Evolutionary conservation across 2,797 vertebrate species (phyloP).

Genomic region (Melanotaenia parkinsoni): DNA sequence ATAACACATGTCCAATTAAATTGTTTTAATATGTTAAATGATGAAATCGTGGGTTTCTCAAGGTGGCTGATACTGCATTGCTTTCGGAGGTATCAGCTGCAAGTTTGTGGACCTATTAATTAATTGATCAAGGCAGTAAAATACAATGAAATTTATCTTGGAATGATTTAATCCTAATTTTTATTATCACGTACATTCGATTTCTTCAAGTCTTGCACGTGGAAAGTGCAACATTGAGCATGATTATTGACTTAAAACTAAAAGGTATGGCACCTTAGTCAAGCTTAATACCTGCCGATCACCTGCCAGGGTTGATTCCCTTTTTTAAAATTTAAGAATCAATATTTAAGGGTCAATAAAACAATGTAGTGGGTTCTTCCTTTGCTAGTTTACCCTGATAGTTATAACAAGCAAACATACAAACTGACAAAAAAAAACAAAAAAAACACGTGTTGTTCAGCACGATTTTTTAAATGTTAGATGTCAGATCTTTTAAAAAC

Average conservation of each 20-base stretch:
- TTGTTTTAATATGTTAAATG: background rate
- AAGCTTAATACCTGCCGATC: too few species aligned
- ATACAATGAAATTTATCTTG: background rate
- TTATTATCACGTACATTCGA: background rate
- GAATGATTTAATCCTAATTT: background rate
- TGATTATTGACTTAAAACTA: background rate
- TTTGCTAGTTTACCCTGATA: too few species aligned
- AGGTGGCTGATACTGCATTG: constrained; percentile 20
- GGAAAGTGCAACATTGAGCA: background rate
- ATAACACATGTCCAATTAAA: background rate
- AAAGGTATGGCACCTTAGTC: too few species aligned
- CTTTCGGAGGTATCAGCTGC: constrained; percentile 3
- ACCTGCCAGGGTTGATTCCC: too few species aligned
- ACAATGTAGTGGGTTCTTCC: too few species aligned
- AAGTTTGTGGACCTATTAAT: constrained; percentile 9
- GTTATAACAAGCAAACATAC: too few species aligned
- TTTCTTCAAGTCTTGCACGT: constrained; percentile 3
- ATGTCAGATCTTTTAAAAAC: background rate
- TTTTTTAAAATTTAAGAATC: too few species aligned
- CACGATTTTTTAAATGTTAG: background rate
- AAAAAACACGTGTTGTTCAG: too few species aligned
- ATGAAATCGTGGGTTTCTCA: constrained; percentile 12
- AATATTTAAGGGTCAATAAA: too few species aligned
- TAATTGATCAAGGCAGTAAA: constrained; percentile 5
- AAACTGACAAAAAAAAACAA: too few species aligned